Percentiles rank a stretch among this genome's conserved stretches.
Evolutionary conservation across 2,797 vertebrate genomes (phyloP).

Genomic region (Dendrocincla tyrannina): DNA sequence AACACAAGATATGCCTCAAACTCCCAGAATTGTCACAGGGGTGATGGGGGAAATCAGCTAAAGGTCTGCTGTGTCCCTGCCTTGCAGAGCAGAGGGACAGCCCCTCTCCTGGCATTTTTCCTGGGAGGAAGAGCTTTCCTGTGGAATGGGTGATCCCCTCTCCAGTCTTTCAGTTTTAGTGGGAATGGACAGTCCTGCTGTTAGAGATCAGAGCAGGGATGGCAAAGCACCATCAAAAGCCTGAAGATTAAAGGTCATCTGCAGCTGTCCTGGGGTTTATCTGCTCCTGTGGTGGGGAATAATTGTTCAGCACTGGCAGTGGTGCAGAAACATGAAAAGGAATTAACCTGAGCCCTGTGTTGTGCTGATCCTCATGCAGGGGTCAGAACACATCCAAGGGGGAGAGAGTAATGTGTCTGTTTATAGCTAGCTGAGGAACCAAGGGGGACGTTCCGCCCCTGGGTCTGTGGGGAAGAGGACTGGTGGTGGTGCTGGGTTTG

Average conservation of each 20-base stretch:
- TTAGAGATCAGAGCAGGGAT: neutral
- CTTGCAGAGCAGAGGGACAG: no score
- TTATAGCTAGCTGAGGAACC: neutral
- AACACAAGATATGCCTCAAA: neutral
- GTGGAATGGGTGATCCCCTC: neutral
- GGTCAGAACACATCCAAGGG: neutral
- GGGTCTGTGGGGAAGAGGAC: neutral
- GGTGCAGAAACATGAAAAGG: neutral
- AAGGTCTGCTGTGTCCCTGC: neutral
- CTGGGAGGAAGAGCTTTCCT: neutral
- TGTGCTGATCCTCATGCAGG: neutral
- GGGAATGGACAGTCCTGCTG: neutral
- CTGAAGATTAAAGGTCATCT: neutral
- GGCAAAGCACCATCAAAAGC: neutral
- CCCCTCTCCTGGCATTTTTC: neutral
- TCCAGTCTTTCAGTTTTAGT: no score
- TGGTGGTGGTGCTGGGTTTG: neutral
- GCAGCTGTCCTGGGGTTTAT: neutral
- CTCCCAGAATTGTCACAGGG: rapidly evolving
- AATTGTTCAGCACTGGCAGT: neutral
- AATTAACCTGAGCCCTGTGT: neutral
- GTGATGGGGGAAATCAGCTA: neutral
- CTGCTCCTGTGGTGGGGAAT: neutral
- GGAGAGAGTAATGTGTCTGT: neutral
- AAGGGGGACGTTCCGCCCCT: rapidly evolving